Base-by-base conservation (phyloP, 2,113 vertebrate genomes). In the Oxyura jamaicensis region DNA sequence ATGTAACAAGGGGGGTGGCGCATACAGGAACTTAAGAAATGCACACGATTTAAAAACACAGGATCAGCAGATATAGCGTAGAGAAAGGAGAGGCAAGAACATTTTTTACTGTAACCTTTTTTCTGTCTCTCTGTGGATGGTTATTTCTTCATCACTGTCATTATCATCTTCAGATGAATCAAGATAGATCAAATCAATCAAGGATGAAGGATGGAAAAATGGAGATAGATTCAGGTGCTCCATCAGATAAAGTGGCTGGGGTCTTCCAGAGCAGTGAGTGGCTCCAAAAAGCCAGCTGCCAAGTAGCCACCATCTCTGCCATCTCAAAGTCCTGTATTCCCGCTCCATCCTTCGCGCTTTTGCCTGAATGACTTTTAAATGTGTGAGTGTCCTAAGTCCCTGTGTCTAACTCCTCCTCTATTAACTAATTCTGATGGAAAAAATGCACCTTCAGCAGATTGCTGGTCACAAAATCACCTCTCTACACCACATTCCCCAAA, bases 91-190 rank as follows among this genome's bases (percentile, higher is more conserved):
- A 93, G 21, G 39, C 31, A 58, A 84, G 81, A 95, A 53, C 78
- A 82, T 95, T 93, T 95, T 93, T 95, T 92, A 87, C 62, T 72
- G 41, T 79, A 89, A 89, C 86, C 58, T 92, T 96, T 92, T 85
- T 89, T 62, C 81, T 92, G 73, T 89, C 66, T 79, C 65, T 76
- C 23, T 92, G 58, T 73, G 66, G 71, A 79, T 85, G 42, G 89
- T 73, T 93, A 82, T 78, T 11, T 13, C 89, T 97, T 93, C 74
- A 84, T 96, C 96, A 95, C 6, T 94, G 91, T 96, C 94, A 91
- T 95, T 69, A 95, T 91, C 84, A 85, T 89, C 92, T 93, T 95
- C 89, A 72, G 93, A 95, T 91, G 77, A 95, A 92, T 84, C 91
- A 92, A 73, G 44, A 53, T 62, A 92, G 76, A 86, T 89, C 69